Evolutionary conservation across 2,113 vertebrate species (phyloP).

Genomic region (Pelobates fuscus): DNA sequence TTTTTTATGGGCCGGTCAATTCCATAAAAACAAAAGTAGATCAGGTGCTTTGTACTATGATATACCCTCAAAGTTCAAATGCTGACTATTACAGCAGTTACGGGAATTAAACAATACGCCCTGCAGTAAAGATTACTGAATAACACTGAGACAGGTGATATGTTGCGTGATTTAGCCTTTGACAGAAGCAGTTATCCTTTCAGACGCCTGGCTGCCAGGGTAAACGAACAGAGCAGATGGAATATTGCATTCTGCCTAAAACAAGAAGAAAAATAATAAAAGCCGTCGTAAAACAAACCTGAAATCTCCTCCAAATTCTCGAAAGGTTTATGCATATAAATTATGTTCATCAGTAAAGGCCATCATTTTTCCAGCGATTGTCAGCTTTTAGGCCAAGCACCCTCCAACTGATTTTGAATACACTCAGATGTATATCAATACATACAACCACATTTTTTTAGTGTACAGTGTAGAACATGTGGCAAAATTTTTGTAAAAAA

Average conservation of each 20-base stretch:
- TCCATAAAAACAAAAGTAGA: conserved; percentile 20
- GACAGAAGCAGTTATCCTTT: conserved; percentile 22
- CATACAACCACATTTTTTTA: too few relatives aligned
- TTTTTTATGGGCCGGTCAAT: too few relatives aligned
- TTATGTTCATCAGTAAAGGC: too few relatives aligned
- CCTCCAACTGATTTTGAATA: too few relatives aligned
- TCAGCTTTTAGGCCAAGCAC: too few relatives aligned
- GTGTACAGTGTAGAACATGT: too few relatives aligned
- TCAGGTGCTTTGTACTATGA: neutral
- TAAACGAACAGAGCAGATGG: conserved; percentile 43
- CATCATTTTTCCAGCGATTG: too few relatives aligned
- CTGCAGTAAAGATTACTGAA: conserved; percentile 40
- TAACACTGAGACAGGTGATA: neutral
- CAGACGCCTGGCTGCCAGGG: conserved; percentile 10
- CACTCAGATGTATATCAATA: too few relatives aligned
- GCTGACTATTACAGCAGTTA: neutral
- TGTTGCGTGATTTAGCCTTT: neutral
- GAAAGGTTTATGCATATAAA: too few relatives aligned
- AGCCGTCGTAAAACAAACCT: too few relatives aligned
- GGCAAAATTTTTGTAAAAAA: too few relatives aligned
- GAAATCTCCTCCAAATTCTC: too few relatives aligned
- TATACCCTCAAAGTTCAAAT: conserved; percentile 9
- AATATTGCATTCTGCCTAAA: neutral
- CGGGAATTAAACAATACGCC: neutral
- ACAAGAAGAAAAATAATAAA: neutral